Conservation (phyloP, 2,113 vertebrate genomes). For the Phalacrocorax carbo region DNA sequence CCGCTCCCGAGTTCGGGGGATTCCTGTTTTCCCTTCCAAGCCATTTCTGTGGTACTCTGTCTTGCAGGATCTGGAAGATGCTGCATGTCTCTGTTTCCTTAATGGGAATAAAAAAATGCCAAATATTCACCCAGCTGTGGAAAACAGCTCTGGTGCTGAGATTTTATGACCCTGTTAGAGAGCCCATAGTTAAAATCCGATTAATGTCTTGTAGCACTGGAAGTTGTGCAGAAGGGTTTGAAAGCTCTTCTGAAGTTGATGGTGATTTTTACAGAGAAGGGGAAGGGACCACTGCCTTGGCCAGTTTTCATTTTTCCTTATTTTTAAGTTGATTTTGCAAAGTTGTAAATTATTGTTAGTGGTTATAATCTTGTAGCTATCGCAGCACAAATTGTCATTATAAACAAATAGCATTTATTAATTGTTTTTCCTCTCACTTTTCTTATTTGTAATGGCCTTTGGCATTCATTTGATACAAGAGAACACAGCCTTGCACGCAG, state of each 20-base stretch:
- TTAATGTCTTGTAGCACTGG: neutral
- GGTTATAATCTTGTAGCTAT: neutral
- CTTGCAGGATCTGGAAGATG: neutral
- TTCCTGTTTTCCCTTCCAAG: neutral
- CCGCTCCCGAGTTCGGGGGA: neutral
- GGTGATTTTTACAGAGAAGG: neutral
- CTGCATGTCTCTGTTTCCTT: neutral
- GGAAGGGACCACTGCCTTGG: neutral
- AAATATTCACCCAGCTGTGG: neutral
- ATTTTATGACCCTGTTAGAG: neutral
- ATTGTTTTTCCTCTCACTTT: neutral
- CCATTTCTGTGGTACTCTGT: neutral
- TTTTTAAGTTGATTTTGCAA: neutral
- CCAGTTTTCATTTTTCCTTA: neutral
- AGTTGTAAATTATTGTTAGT: neutral
- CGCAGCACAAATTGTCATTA: accelerated
- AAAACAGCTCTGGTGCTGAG: neutral
- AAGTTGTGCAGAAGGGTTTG: neutral
- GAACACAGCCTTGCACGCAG: neutral
- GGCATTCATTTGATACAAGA: neutral
- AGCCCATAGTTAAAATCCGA: neutral
- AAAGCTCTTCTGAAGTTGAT: neutral
- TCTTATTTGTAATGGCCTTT: neutral
- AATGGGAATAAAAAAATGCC: neutral
- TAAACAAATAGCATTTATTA: neutral